Base-by-base conservation (phyloP, 2,888 invertebrate species). In the Scaptomyza flava region DNA sequence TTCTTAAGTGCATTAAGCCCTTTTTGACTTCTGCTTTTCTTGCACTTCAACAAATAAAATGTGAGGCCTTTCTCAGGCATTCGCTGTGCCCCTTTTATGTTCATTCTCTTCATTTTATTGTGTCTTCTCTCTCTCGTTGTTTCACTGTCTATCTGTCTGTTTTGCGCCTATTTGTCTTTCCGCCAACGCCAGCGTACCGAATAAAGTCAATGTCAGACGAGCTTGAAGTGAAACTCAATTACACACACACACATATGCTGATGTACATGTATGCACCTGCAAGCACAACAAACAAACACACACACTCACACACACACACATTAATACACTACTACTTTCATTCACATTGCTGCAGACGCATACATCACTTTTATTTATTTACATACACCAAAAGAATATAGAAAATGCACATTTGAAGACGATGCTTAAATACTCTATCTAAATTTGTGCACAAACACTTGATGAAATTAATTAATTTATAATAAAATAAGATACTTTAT, bases 191-290 rank as follows among this genome's bases (percentile, higher is more conserved):
- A 60, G 52, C 66, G 60, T 63, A 46, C 56, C 70, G 81, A 79
- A 84, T 84, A 65, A 81, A 81, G 86, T 81, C 81, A 81, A 81
- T 81, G 81, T 85, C 81, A 85, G 83, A 27, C 72, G 42, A 60
- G 47, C 66, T 66, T 48, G 74, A 69, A 79, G 72, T 71, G 86
- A 82, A 81, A 81, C 81, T 85, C 81, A 85, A 81, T 81, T 81
- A 79, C 73, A 79, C 82, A 68, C 65, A 65, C 42, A 68, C 54
- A 43, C 53, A 27, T 4, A 27, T 1, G 6, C 27, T 4, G 56
- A 59, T 30, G 54, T 62, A 38, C 38, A 42, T 51, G 41, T 34
- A 41, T 23, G 41, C 42, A 66, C 66, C 59, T 58, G 69, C 31
- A 58, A 43, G 59, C 66, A 66, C 41, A 65, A 67, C 68, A 65